A percentile compares a stretch with the other conserved stretches of the same genome.
These are phyloP conservation scores for Tenthredo amoena DNA, from an alignment of 2,888 invertebrate genomes.

Conservation along the genomic window DNA sequence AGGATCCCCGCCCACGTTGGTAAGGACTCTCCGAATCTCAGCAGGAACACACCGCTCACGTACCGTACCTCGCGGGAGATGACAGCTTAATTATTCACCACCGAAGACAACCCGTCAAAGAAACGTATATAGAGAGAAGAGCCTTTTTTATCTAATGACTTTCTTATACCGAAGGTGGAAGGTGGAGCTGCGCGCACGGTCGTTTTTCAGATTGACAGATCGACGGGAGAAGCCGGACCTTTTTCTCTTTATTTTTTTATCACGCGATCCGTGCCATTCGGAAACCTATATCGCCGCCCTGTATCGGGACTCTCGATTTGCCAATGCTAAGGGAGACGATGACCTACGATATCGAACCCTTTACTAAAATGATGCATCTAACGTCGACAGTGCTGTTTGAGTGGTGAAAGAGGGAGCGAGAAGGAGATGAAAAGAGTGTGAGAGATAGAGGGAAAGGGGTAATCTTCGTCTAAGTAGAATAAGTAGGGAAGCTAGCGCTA, in stretches of 20 bases:
- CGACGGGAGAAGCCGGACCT: background rate
- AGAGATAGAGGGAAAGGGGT: constrained; percentile 1
- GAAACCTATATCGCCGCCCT: no score
- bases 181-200: background rate
- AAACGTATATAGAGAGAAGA: background rate
- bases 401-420: no score
- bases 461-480: constrained; percentile 12
- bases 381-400: no score
- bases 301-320: no score
- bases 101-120: background rate
- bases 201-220: background rate
- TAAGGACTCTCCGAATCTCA: background rate
- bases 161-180: background rate
- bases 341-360: no score
- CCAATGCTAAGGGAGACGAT: no score
- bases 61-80: background rate
- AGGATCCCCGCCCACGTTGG: background rate
- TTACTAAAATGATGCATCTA: no score
- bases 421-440: background rate
- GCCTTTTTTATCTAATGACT: background rate
- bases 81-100: constrained; percentile 12
- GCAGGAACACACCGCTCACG: background rate
- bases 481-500: constrained; percentile 1
- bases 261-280: background rate
- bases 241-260: background rate